These are phyloP conservation scores for Holacanthella duospinosa DNA, from an alignment of 2,888 invertebrate species.

Conservation along the genomic window DNA sequence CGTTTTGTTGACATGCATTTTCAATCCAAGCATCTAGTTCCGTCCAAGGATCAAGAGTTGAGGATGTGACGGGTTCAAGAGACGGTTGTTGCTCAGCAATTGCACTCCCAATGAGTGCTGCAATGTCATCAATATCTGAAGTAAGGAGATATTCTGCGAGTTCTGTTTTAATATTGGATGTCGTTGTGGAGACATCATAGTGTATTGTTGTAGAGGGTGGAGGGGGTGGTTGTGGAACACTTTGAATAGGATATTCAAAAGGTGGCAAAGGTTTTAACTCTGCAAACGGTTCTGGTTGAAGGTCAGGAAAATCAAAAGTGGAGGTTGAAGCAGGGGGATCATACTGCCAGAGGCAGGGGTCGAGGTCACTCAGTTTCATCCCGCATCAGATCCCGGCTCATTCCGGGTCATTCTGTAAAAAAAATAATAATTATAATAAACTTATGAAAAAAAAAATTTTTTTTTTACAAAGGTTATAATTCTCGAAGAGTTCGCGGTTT, in stretches of 20 bases:
- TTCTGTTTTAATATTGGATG: conserved; percentile 32
- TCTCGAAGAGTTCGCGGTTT: too few species aligned
- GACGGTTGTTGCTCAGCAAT: conserved; percentile 78
- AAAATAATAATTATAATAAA: background rate
- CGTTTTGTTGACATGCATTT: conserved; percentile 50
- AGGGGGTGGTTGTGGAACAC: background rate
- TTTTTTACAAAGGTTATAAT: too few species aligned
- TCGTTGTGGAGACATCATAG: conserved; percentile 18
- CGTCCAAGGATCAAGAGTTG: conserved; percentile 60
- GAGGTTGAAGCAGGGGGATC: conserved; percentile 5
- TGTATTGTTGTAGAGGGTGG: background rate
- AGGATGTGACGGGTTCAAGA: conserved; percentile 40
- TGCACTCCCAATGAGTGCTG: conserved; percentile 55
- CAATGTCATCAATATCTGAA: conserved; percentile 40
- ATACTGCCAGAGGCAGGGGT: conserved; percentile 10
- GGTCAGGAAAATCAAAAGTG: conserved; percentile 5
- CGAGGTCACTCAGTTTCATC: conserved; percentile 10
- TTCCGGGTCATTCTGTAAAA: conserved; percentile 6
- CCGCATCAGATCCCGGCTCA: background rate
- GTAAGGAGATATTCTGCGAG: conserved; percentile 35
- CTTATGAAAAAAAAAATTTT: too few species aligned
- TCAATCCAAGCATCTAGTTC: conserved; percentile 80
- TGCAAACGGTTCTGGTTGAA: conserved; percentile 5
- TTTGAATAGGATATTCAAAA: background rate
- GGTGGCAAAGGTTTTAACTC: conserved; percentile 8